Evolutionary conservation across 2,888 invertebrate species (phyloP).

Genomic region (Meghimatium bilineatum): DNA sequence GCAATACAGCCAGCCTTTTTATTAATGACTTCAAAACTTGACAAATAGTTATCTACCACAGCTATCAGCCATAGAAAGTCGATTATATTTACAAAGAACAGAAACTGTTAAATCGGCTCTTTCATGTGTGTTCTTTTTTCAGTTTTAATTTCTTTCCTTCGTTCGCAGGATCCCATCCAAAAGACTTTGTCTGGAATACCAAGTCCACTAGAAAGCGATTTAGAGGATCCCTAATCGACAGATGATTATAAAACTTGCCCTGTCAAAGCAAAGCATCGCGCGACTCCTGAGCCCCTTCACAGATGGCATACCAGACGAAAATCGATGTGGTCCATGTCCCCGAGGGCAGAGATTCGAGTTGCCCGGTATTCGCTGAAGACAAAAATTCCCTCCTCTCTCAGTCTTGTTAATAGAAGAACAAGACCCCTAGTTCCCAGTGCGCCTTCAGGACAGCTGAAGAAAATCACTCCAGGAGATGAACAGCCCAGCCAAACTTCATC

Average conservation of each 20-base stretch:
- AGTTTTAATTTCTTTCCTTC: background rate
- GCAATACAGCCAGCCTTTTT: too few relatives aligned
- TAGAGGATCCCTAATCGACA: slow-evolving; percentile 44
- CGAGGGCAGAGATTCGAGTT: slow-evolving; percentile 35
- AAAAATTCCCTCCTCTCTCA: slow-evolving; percentile 27
- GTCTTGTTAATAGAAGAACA: slow-evolving; percentile 33
- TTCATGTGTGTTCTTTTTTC: background rate
- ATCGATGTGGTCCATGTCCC: slow-evolving; percentile 43
- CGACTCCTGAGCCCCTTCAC: slow-evolving; percentile 19
- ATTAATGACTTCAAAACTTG: too few relatives aligned
- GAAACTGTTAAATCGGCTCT: background rate
- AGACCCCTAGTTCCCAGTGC: slow-evolving; percentile 18
- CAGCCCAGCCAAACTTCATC: slow-evolving; percentile 28
- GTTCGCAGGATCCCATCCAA: background rate
- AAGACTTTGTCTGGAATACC: background rate
- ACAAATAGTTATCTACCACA: too few relatives aligned
- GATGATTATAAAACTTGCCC: slow-evolving; percentile 50
- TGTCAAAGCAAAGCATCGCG: slow-evolving; percentile 45
- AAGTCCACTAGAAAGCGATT: slow-evolving; percentile 34
- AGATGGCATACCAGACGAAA: slow-evolving; percentile 21
- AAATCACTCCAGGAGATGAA: slow-evolving; percentile 34
- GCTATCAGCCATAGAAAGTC: too few relatives aligned
- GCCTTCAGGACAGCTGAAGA: slow-evolving; percentile 3
- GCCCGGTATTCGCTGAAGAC: slow-evolving; percentile 23
- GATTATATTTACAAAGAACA: too few relatives aligned